These are phyloP conservation scores for Ridgeia piscesae DNA, from an alignment of 1,140 invertebrate genomes.

Conservation along the genomic window DNA sequence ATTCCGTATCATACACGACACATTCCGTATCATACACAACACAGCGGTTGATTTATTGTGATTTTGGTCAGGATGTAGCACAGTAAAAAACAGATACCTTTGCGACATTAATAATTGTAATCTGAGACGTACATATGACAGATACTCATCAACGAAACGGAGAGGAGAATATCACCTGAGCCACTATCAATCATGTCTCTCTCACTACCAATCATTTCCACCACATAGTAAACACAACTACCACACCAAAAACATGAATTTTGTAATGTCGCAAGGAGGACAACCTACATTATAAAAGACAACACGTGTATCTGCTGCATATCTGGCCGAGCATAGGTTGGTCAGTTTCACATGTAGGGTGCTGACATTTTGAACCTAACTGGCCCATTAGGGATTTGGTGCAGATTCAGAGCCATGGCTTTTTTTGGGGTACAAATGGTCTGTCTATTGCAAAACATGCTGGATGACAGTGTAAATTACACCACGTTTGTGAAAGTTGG, in stretches of 20 bases:
- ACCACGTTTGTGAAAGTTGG: too few relatives aligned
- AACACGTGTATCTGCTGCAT: background rate
- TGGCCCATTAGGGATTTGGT: too few relatives aligned
- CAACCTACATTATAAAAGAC: background rate
- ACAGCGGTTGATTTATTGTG: background rate
- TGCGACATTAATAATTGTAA: background rate
- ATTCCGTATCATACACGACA: background rate
- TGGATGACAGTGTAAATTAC: too few relatives aligned
- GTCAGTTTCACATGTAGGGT: too few relatives aligned
- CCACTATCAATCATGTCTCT: background rate
- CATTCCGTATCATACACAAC: background rate
- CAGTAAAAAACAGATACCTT: background rate
- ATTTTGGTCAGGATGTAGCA: background rate
- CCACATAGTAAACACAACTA: background rate
- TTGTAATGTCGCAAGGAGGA: background rate
- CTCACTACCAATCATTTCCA: background rate
- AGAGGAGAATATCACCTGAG: background rate
- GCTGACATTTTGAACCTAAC: too few relatives aligned
- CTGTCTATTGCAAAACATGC: too few relatives aligned
- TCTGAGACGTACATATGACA: background rate
- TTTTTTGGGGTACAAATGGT: too few relatives aligned
- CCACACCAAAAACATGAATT: background rate
- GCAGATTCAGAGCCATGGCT: too few relatives aligned
- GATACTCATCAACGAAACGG: background rate
- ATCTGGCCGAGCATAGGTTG: too few relatives aligned